Evolutionary conservation across 2,797 vertebrate genomes (phyloP), one percentile per base, ranked within the genome.

Genomic region (Coregonus ussuriensis): DNA sequence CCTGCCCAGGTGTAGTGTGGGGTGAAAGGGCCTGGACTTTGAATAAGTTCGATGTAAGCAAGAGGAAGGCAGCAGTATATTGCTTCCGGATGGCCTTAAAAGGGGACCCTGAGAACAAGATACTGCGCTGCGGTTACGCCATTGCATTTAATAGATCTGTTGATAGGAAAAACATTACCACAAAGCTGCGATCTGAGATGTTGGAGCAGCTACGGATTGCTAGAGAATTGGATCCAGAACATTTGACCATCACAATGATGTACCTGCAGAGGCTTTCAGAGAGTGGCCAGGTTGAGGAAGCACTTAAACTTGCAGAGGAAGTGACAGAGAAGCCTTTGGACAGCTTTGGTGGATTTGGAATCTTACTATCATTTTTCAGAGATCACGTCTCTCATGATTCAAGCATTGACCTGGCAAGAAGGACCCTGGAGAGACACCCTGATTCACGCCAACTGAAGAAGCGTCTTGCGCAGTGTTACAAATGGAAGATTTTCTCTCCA

Each of bases 11-110:
- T 47, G 79, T 72, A 59, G 79, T 80, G 1, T 66, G 75, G 9
- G 79, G 74, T 4, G 75, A 80, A 67, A 80, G 53, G 72, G 79
- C 6, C 71, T 11, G 72, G 72, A 74, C 2, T 33, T 1, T 0
- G 3, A 0, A 9, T 29, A 35, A 71, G 16, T 71, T 59, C 7
- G 6, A 59, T 7, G 4, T 59, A n/a, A n/a, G n/a, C 4, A 59
- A n/a, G 54, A 59, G 18, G 18, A 21, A n/a, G 18, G 54, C 0
- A 59, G 54, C 5, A 0, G 0, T 59, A 7, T 0, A 18, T 59
- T 59, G 18, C 6, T 59, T 59, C 54, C 54, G 0, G 18, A 59
- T 59, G 54, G 54, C 54, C 16, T 59, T 59, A 0, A 21, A n/a
- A 0, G 54, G 1, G 6, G 54, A 59, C 4, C 54, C 54, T 59